Percentiles rank a stretch among this genome's conserved stretches.
Evolutionary conservation across 2,797 vertebrate genomes (phyloP).

Genomic region (Gambusia yucatana): DNA sequence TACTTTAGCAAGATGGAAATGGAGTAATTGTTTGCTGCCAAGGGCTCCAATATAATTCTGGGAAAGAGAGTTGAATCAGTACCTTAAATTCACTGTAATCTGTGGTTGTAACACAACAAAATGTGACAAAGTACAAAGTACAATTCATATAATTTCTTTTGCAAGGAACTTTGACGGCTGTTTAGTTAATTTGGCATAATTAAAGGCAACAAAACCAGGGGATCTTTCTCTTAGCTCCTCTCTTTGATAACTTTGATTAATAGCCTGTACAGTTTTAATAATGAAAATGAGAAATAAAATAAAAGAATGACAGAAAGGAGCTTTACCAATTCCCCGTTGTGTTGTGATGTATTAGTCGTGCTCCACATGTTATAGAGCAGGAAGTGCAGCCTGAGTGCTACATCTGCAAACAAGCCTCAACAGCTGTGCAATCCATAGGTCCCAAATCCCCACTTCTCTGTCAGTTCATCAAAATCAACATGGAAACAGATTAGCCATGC

Average conservation of each 20-base stretch:
- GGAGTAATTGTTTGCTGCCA: neutral
- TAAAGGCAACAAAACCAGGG: constrained; percentile 23
- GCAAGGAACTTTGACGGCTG: neutral
- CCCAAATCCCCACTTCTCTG: constrained; percentile 37
- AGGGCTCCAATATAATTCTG: neutral
- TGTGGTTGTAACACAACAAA: neutral
- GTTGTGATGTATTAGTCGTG: constrained; percentile 40
- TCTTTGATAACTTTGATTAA: constrained; percentile 67
- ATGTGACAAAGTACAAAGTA: neutral
- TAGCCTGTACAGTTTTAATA: constrained; percentile 39
- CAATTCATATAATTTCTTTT: neutral
- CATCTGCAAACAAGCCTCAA: constrained; percentile 51
- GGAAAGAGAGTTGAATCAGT: neutral
- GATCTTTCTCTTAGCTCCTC: constrained; percentile 38
- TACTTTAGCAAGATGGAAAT: neutral
- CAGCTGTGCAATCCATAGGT: constrained; percentile 42
- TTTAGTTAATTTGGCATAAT: constrained; percentile 45
- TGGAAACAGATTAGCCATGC: constrained; percentile 43
- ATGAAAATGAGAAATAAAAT: constrained; percentile 39
- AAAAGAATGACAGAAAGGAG: constrained; percentile 32
- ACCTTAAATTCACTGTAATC: neutral
- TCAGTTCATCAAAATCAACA: constrained; percentile 46
- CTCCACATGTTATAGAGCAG: constrained; percentile 29
- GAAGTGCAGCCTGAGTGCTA: constrained; percentile 29
- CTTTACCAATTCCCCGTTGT: constrained; percentile 27